Base-by-base conservation (phyloP, 2,888 invertebrate genomes). In the Ophion obscuratus region DNA sequence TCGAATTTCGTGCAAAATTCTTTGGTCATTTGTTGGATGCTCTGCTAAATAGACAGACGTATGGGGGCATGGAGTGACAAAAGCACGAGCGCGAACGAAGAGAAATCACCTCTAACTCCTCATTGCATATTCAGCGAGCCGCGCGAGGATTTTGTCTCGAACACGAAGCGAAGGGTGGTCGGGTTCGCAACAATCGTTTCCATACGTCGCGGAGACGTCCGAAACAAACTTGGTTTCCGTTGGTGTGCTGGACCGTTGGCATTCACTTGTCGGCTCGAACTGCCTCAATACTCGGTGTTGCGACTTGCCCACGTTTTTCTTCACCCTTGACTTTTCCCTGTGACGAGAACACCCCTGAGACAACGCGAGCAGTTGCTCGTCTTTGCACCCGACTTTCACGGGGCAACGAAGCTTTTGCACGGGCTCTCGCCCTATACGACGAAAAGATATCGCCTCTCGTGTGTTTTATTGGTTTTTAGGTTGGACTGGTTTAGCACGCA, bases 111-210 rank as follows among this genome's bases (percentile, higher is more conserved):
- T 83, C 81, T 82, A 84, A 67, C 73, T 78, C 88, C 91, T 93
- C 92, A 92, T 93, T 93, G 93, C 90, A 92, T 93, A 93, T 93
- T 93, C 94, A 93, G 90, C 89, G 89, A 88, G 81, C 86, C 82
- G 82, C 88, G 88, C 87, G 70, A 90, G 90, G 91, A 91, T 92
- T 92, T 91, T 89, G 92, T 92, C 92, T 91, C 89, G 89, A 89
- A 88, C 83, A 85, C 75, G 68, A 74, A 67, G 83, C 80, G 82
- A 84, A 81, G 53, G 62, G 64, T 59, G 62, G 64, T 59, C 40
- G 47, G 71, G 70, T 59, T 31, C 14, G 44, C 67, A 70, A 27
- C 61, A 61, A 82, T 71, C 74, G 80, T 83, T 86, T 77, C 75
- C 74, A 73, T 66, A 86, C 77, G 81, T 81, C 74, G 80, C 59